Percentiles rank a stretch among this genome's conserved stretches.
Conservation (phyloP, 2,888 invertebrate species). For the Calameuta pallipes region DNA sequence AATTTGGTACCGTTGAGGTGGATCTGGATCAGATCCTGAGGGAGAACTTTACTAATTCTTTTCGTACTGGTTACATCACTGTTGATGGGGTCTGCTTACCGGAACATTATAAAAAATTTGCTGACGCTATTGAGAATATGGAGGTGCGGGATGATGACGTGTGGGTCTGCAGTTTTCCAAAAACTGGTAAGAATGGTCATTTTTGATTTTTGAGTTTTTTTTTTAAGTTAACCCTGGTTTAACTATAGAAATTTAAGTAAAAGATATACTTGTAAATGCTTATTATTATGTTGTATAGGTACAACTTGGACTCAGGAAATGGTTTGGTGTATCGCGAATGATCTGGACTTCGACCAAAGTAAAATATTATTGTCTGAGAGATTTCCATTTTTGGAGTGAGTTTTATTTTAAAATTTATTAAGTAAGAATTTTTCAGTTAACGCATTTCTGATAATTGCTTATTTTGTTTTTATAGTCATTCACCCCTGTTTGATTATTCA, state of each 20-base stretch:
- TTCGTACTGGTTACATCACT: conserved; percentile 56
- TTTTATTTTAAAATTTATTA: neutral
- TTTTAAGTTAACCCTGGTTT: neutral
- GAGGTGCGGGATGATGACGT: conserved; percentile 68
- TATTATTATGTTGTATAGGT: conserved; percentile 64
- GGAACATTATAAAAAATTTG: conserved; percentile 60
- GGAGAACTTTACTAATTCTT: conserved; percentile 50
- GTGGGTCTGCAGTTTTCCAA: conserved; percentile 71
- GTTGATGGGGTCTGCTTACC: conserved; percentile 64
- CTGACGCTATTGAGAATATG: conserved; percentile 65
- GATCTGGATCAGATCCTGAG: conserved; percentile 44
- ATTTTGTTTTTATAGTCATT: conserved; percentile 20
- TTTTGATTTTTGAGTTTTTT: conserved; percentile 8
- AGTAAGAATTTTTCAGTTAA: neutral
- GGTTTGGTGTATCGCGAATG: conserved; percentile 76
- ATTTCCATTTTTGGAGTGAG: conserved; percentile 73
- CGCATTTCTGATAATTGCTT: neutral
- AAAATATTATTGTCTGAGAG: conserved; percentile 70
- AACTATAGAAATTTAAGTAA: conserved; percentile 9
- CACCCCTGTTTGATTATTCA: conserved; percentile 64
- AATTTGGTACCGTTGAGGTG: conserved; percentile 4
- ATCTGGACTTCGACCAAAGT: conserved; percentile 72
- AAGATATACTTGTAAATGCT: conserved; percentile 7
- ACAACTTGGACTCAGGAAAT: conserved; percentile 85
- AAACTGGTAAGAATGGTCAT: conserved; percentile 67